These are phyloP conservation scores for Volucella zonaria DNA, from an alignment of 2,888 invertebrate species.

Conservation along the genomic window DNA sequence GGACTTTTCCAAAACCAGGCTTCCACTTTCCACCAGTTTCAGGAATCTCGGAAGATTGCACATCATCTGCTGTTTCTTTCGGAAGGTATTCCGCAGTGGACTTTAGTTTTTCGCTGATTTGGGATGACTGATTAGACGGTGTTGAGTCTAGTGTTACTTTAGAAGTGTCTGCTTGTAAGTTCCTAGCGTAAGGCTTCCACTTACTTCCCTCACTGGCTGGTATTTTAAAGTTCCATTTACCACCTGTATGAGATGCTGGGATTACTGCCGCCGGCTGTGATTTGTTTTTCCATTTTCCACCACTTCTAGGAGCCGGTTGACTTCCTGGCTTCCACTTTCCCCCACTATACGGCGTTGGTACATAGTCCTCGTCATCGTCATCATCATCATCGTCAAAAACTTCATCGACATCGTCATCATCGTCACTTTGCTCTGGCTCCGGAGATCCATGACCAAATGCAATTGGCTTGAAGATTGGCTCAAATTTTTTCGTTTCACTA, in stretches of 20 bases:
- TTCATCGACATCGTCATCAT: constrained; percentile 76
- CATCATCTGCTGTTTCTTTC: neutral
- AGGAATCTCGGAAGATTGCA: constrained; percentile 66
- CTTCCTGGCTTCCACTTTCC: constrained; percentile 70
- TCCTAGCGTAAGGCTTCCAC: neutral
- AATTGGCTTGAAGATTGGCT: constrained; percentile 80
- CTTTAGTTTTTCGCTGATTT: constrained; percentile 31
- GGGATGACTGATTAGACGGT: neutral
- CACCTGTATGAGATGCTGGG: constrained; percentile 27
- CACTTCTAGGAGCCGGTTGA: constrained; percentile 43
- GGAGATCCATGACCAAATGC: constrained; percentile 79
- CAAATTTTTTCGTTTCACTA: constrained; percentile 84
- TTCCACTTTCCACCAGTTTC: constrained; percentile 76
- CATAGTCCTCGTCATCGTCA: constrained; percentile 83
- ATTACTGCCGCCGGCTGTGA: neutral
- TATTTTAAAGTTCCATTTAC: constrained; percentile 44
- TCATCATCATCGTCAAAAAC: constrained; percentile 81
- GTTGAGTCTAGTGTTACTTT: constrained; percentile 5
- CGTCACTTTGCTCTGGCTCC: constrained; percentile 78
- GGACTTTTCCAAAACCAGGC: neutral
- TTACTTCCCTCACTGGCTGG: neutral
- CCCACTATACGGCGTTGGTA: constrained; percentile 81
- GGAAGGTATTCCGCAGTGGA: neutral
- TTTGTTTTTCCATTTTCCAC: constrained; percentile 56
- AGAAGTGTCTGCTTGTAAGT: neutral